Conservation (phyloP, 2,113 vertebrate species). For the Cinclus mexicanus region DNA sequence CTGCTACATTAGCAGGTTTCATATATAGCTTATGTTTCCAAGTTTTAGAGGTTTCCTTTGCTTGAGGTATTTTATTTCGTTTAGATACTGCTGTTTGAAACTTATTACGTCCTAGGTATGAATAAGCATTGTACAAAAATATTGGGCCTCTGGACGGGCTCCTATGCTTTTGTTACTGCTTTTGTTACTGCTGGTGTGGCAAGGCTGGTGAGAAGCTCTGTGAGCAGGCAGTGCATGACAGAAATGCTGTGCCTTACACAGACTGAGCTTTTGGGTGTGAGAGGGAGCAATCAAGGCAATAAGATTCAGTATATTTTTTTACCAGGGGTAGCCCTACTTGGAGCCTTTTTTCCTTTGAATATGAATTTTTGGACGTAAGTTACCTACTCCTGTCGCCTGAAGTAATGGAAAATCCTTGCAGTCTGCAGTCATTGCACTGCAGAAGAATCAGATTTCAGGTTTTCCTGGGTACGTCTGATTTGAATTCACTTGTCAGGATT, state of each 20-base stretch:
- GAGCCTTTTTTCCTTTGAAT: background rate
- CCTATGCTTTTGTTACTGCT: background rate
- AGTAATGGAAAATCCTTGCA: background rate
- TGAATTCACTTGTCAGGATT: background rate
- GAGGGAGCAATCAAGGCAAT: background rate
- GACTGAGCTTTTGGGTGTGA: background rate
- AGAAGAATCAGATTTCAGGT: background rate
- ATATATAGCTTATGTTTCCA: background rate
- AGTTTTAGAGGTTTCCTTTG: background rate
- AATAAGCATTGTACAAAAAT: background rate
- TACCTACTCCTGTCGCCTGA: background rate
- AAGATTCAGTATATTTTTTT: background rate
- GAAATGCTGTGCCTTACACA: background rate
- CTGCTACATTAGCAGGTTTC: background rate
- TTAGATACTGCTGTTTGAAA: background rate
- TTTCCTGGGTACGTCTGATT: background rate
- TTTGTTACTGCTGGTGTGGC: background rate
- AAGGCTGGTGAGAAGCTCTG: background rate
- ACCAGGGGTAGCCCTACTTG: background rate
- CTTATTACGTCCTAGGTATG: background rate
- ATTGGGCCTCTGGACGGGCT: background rate
- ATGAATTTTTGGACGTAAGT: background rate
- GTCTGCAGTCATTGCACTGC: background rate
- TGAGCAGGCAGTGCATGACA: background rate
- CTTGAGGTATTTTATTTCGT: background rate